Conservation (phyloP, 2,888 invertebrate genomes). For the Papilio demoleus region DNA sequence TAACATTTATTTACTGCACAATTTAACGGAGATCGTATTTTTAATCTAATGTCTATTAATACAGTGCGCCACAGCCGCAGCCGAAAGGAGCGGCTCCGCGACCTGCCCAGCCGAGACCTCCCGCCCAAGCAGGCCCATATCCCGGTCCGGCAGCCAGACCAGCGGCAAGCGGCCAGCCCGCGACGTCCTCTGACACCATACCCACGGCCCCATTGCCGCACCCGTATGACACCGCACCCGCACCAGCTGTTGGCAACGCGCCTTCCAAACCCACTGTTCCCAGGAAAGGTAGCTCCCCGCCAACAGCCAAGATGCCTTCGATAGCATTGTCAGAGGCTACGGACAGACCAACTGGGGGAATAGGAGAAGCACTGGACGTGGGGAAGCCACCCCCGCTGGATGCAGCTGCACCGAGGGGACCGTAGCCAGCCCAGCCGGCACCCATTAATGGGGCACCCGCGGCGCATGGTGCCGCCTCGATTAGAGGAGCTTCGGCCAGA, state of each 20-base stretch:
- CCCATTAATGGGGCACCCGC: conserved; percentile 13
- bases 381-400: conserved; percentile 43
- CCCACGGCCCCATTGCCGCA: conserved; percentile 48
- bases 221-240: conserved; percentile 48
- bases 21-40: no score
- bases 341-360: conserved; percentile 46
- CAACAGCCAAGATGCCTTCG: conserved; percentile 48
- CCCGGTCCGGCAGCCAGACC: conserved; percentile 14
- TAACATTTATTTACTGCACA: no score
- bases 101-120: conserved; percentile 37
- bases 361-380: conserved; percentile 52
- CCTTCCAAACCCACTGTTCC: conserved; percentile 51
- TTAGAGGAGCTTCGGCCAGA: conserved; percentile 11
- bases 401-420: conserved; percentile 33
- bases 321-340: conserved; percentile 52
- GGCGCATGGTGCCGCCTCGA: conserved; percentile 16
- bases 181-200: conserved; percentile 44
- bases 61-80: conserved; percentile 36
- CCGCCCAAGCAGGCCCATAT: conserved; percentile 29
- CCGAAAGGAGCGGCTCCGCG: conserved; percentile 15
- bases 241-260: conserved; percentile 48
- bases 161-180: conserved; percentile 38
- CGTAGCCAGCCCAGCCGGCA: conserved; percentile 26
- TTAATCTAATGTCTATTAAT: not conserved
- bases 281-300: conserved; percentile 50